Evolutionary conservation across 2,797 vertebrate species (phyloP), one percentile per base, ranked within the genome.

Genomic region (Kryptolebias ocellatus): DNA sequence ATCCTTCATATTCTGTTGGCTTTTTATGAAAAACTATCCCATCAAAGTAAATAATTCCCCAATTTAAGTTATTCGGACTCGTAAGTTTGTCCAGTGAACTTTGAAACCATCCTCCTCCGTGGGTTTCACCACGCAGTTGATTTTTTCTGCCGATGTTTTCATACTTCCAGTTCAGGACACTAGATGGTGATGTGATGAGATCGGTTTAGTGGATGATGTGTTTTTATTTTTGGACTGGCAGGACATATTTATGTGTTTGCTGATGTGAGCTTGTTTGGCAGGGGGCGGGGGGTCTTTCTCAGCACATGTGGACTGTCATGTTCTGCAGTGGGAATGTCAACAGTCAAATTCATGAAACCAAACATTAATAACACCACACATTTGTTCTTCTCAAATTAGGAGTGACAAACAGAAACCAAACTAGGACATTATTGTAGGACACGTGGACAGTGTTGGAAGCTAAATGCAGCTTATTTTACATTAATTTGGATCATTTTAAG

Each of bases 121-220:
- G 37, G 9, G 9, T 39, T 39, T 34, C 31, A 70, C 29, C 51
- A 50, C 39, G 31, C 8, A 9, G 5, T 50, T 9, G 18, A 29
- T 0, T 31, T 62, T 60, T 55, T 56, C 34, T 39, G 34, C 5
- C 16, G 14, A 52, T 28, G 44, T 53, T 64, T 60, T 53, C 52
- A 70, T 74, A 76, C 75, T 91, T 89, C 84, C 84, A 69, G 6
- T 72, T 74, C 29, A 64, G 55, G 64, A 88, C 87, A 85, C 90
- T 90, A 89, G 87, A 87, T 90, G 90, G 88, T 77, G 89, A 81
- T 89, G 81, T 91, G 68, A 76, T 58, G 46, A 65, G 67, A 27
- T 53, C 28, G 57, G 53, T 52, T 31, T 49, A 60, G 53, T 37
- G 46, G 2, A 17, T 61, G 28, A 27, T 60, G 12, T 53, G 0